Conservation (phyloP, 2,888 invertebrate species). For the Griposia aprilina region DNA sequence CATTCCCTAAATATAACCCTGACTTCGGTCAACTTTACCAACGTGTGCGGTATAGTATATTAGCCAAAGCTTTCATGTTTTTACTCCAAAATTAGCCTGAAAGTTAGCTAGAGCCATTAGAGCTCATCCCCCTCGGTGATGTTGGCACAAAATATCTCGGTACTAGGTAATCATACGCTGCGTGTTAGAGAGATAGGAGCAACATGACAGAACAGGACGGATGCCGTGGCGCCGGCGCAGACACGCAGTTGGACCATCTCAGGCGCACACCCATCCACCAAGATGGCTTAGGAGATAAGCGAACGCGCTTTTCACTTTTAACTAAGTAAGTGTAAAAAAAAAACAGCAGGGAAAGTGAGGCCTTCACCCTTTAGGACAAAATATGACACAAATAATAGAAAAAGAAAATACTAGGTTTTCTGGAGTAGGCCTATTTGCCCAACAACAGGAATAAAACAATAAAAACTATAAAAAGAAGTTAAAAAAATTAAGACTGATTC, state of each 20-base stretch:
- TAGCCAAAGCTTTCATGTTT: conserved; percentile 14
- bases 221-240: conserved; percentile 79
- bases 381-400: neutral
- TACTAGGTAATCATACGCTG: conserved; percentile 64
- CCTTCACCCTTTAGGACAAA: neutral
- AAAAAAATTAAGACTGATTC: neutral
- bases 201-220: conserved; percentile 70
- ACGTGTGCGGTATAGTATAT: conserved; percentile 31
- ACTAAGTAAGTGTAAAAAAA: neutral
- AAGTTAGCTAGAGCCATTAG: conserved; percentile 6
- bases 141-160: conserved; percentile 28
- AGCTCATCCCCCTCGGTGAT: neutral
- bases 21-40: neutral
- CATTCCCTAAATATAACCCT: neutral
- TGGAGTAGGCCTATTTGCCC: too few relatives aligned
- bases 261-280: conserved; percentile 60
- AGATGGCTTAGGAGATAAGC: conserved; percentile 47
- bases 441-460: neutral
- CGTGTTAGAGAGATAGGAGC: conserved; percentile 57
- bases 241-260: conserved; percentile 77
- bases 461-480: neutral
- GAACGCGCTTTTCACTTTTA: conserved; percentile 25
- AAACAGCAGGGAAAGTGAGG: neutral
- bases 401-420: neutral
- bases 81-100: conserved; percentile 28